phyloP scores from a whole-genome alignment of 2,113 vertebrate species.

The Pseudopodoces humilis region DNA sequence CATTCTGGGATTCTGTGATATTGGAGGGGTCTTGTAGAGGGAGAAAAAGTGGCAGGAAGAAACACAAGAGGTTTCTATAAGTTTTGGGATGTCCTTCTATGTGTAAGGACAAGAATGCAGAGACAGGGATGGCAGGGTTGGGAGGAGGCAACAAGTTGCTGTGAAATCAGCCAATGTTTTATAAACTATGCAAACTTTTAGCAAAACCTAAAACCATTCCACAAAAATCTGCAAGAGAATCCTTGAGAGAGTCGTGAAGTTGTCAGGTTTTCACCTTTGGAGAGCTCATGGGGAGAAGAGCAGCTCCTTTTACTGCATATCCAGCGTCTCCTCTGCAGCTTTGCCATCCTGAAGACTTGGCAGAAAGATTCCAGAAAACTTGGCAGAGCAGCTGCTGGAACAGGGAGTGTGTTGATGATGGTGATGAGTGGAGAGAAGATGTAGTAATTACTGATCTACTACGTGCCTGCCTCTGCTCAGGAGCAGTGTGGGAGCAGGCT shows the following conservation, averaged over 20 bases:
- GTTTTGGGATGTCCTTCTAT: accelerated
- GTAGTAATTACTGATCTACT: neutral
- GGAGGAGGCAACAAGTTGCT: neutral
- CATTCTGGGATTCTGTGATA: neutral
- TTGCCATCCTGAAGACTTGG: neutral
- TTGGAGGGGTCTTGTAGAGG: neutral
- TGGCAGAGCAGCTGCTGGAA: neutral
- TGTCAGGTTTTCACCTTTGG: neutral
- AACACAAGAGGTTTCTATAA: accelerated
- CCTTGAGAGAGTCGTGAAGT: neutral
- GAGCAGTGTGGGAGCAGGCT: neutral
- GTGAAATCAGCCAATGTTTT: neutral
- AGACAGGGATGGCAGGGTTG: neutral
- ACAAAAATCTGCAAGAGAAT: neutral
- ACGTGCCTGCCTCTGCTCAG: neutral
- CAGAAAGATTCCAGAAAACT: neutral
- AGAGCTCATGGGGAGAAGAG: neutral
- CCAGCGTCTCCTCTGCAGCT: neutral
- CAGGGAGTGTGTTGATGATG: neutral
- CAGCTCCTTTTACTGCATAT: neutral
- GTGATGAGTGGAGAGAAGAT: neutral
- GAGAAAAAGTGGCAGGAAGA: neutral
- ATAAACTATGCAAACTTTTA: accelerated
- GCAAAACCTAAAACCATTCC: neutral
- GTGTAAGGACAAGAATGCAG: neutral